Base-by-base conservation (phyloP, 2,113 vertebrate genomes). In the Tringa solitaria region DNA sequence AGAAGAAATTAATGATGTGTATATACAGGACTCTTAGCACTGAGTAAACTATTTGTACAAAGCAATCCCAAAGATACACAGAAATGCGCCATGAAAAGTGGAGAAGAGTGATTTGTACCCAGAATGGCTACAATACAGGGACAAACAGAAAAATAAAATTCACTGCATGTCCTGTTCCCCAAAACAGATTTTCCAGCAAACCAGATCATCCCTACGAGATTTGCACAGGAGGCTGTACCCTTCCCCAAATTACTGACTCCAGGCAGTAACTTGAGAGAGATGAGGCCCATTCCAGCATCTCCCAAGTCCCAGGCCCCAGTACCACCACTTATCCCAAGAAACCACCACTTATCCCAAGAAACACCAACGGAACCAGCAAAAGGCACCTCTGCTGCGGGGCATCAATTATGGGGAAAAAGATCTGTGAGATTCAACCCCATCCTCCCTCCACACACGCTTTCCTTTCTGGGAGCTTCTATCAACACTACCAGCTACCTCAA, bases 1-100 rank as follows among this genome's bases (percentile, higher is more conserved):
- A 18, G 53, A 75, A 81, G 39, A 91, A 95, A 96, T 95, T 94
- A 95, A 96, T 87, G 86, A 91, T 84, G 91, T 76, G 53, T 73
- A 45, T 73, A 45, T 73, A 72, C 61, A 95, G 89, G 84, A 64
- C 77, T 93, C 68, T 56, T 2, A 85, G 81, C 87, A 48, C 77
- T 79, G 74, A 89, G 73, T 79, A 95, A 95, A 94, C 61, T 93
- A 4, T 92, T 96, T 97, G 91, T 37, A 76, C 81, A 93, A 76
- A 78, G 84, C 81, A 89, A 68, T 76, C 91, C 89, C 89, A 89
- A 23, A 89, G 95, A 89, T 4, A 28, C 77, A 43, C 30, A 78
- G 60, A 50, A 63, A 84, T 6, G 50, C 2, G 2, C 68, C 79
- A 61, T 0, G 12, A 63, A 41, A 60, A 88, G 37, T 1, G 3